Evolutionary conservation across 2,113 vertebrate species (phyloP).

Genomic region (Psilopsiagon aymara): DNA sequence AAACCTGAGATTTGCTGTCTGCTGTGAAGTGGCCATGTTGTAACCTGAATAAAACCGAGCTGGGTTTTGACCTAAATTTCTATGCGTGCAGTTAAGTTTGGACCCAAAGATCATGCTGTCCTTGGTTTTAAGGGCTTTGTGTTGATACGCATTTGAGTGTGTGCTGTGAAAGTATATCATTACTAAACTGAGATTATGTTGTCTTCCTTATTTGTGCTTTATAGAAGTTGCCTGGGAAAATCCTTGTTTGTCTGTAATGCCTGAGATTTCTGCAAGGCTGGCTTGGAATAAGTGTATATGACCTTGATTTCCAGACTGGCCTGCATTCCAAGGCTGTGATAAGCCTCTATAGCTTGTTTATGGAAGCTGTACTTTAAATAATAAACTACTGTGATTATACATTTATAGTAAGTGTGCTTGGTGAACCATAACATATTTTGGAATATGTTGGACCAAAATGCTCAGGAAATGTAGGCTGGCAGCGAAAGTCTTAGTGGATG

Average conservation of each 20-base stretch:
- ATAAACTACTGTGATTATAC: background rate
- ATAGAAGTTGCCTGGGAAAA: background rate
- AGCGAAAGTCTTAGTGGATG: background rate
- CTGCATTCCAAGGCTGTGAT: background rate
- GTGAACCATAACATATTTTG: background rate
- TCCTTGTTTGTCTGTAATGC: background rate
- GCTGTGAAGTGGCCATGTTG: slow-evolving; percentile 20
- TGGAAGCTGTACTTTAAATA: background rate
- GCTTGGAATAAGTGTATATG: rapidly evolving
- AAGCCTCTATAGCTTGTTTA: background rate
- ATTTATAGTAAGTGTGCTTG: background rate
- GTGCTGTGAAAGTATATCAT: background rate
- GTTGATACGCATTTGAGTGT: background rate
- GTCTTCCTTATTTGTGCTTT: background rate
- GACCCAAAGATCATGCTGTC: background rate
- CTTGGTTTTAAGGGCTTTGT: background rate
- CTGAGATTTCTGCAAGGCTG: background rate
- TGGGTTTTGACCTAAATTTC: slow-evolving; percentile 44
- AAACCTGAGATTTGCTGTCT: slow-evolving; percentile 30
- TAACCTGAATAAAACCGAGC: slow-evolving; percentile 25
- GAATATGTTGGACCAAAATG: background rate
- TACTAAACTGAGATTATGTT: background rate
- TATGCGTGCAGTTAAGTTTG: background rate
- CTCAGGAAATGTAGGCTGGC: background rate
- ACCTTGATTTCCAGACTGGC: slow-evolving; percentile 25